These are phyloP conservation scores for Limnephilus marmoratus DNA, from an alignment of 2,888 invertebrate genomes.

Conservation along the genomic window DNA sequence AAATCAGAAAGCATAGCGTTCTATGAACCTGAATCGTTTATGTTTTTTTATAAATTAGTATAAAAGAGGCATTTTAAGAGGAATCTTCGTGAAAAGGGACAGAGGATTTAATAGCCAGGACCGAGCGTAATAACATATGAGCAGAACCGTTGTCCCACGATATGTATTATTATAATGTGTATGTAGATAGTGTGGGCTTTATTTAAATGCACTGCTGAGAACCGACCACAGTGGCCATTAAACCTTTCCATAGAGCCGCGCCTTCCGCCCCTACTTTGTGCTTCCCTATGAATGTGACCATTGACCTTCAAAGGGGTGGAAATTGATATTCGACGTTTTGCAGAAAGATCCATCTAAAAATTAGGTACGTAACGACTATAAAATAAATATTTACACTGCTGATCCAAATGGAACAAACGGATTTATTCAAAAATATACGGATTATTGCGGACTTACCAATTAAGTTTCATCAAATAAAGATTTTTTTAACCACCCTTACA, in stretches of 20 bases:
- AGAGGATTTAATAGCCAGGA: not conserved
- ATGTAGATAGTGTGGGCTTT: constrained; percentile 41
- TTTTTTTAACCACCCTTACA: too few species aligned
- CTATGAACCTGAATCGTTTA: not conserved
- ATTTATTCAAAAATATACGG: too few species aligned
- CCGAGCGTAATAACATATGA: constrained; percentile 55
- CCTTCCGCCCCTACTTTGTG: constrained; percentile 21
- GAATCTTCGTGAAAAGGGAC: not conserved
- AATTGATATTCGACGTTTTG: not conserved
- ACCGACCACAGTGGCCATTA: constrained; percentile 54
- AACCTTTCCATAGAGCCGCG: constrained; percentile 52
- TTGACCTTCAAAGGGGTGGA: constrained; percentile 6
- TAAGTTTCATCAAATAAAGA: too few species aligned
- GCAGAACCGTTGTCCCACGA: constrained; percentile 46
- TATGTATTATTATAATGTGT: not conserved
- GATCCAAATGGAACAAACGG: not conserved
- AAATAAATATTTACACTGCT: not conserved
- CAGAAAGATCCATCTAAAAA: not conserved
- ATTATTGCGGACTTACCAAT: too few species aligned
- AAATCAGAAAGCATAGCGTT: not conserved
- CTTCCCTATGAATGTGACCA: constrained; percentile 18
- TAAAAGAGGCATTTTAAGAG: not conserved
- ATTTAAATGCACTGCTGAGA: constrained; percentile 58
- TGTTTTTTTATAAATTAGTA: not conserved
- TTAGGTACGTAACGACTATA: not conserved